These are phyloP conservation scores for Dasysyrphus albostriatus DNA, from an alignment of 2,888 invertebrate species.

Conservation along the genomic window DNA sequence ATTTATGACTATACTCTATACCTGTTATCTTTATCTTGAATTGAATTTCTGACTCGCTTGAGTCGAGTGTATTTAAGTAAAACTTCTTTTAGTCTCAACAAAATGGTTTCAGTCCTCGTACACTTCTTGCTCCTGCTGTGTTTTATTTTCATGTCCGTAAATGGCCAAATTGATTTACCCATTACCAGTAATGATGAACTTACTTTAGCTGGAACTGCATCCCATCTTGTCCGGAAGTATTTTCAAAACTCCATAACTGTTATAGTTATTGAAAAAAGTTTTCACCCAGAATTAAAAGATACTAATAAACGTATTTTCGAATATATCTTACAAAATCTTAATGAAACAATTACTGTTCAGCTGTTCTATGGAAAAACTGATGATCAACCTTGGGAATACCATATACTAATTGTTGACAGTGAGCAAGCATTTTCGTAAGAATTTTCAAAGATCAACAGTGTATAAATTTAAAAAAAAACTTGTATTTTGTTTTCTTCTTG, in stretches of 20 bases:
- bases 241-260: background rate
- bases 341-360: background rate
- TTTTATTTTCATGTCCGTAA: background rate
- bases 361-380: background rate
- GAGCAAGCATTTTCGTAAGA: constrained; percentile 9
- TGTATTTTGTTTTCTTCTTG: background rate
- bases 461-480: background rate
- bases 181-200: background rate
- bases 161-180: background rate
- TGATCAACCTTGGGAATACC: constrained; percentile 18
- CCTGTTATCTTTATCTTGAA: background rate
- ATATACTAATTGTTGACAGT: constrained; percentile 11
- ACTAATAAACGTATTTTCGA: background rate
- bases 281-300: background rate
- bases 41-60: background rate
- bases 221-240: background rate
- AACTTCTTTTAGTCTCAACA: background rate
- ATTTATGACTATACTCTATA: background rate
- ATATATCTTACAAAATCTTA: constrained; percentile 1
- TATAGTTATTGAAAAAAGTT: background rate
- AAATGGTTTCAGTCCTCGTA: background rate
- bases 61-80: background rate
- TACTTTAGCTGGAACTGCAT: background rate
- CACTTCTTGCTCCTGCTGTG: background rate
- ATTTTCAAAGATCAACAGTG: background rate